Conservation (phyloP, 2,888 invertebrate species). For the Drosophila diplacantha region DNA sequence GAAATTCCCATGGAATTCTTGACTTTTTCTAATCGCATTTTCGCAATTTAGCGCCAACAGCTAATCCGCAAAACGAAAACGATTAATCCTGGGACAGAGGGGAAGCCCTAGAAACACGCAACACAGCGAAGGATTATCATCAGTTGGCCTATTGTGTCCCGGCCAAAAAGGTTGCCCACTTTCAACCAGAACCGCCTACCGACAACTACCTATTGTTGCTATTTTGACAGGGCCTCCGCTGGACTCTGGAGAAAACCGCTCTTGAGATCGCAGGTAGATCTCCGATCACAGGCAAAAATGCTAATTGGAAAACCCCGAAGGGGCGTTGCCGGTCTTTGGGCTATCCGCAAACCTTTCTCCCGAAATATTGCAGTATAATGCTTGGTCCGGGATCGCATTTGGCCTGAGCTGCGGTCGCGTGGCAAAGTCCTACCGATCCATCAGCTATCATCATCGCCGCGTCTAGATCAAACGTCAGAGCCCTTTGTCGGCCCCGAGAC, state of each 20-base stretch:
- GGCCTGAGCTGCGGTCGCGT: conserved; percentile 73
- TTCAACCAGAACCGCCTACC: conserved; percentile 58
- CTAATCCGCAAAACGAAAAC: conserved; percentile 70
- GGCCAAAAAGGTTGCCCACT: conserved; percentile 45
- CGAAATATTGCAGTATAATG: conserved; percentile 55
- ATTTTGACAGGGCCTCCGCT: conserved; percentile 71
- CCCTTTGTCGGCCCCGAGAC: conserved; percentile 57
- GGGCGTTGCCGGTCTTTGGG: conserved; percentile 74
- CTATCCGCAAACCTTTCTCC: conserved; percentile 60
- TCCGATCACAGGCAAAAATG: conserved; percentile 51
- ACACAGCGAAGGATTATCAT: conserved; percentile 61
- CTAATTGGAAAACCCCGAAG: conserved; percentile 56
- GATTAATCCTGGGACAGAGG: conserved; percentile 52
- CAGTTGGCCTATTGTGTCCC: conserved; percentile 61
- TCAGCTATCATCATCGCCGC: conserved; percentile 36
- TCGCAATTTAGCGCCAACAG: conserved; percentile 73
- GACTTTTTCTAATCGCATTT: conserved; percentile 61
- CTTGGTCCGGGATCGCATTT: conserved; percentile 26
- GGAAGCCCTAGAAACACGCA: conserved; percentile 35
- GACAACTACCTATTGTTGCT: conserved; percentile 66
- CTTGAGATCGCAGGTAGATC: conserved; percentile 3
- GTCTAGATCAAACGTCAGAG: conserved; percentile 65
- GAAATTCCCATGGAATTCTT: conserved; percentile 52
- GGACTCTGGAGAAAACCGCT: conserved; percentile 34
- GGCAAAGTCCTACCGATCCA: conserved; percentile 68